Base-by-base conservation (phyloP, 2,888 invertebrate genomes). In the Drosophila borborema region DNA sequence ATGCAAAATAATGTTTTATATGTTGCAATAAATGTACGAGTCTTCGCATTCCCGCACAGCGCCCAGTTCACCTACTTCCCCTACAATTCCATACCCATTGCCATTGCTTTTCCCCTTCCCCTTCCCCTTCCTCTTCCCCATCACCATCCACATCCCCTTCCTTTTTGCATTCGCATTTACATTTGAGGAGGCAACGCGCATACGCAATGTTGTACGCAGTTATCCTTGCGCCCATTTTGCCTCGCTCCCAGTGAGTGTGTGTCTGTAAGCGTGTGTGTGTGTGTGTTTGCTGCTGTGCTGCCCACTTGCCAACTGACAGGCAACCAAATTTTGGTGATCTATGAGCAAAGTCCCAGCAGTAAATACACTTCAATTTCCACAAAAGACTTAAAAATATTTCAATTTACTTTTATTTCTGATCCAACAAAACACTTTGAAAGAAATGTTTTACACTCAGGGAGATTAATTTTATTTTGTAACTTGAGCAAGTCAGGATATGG, bases 11-110 rank as follows among this genome's bases (percentile, higher is more conserved):
- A 86, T 86, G 87, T 89, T 86, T 86, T 86, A 77, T 77, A 89
- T 86, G 89, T 86, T 84, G 89, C 86, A 86, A 86, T 89, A 86
- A 86, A 89, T 86, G 89, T 86, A 82, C 81, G 86, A 81, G 58
- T 63, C 67, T 58, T 64, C 43, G 34, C 53, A 49, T 51, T 41
- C 63, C 82, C 40, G 2, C 59, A 54, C 36, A 4, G 55, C 40
- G 14, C 49, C 6, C 54, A 40, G 9, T 10, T 28, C 41, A 3
- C 55, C 69, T 49, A 66, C 51, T 63, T 46, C 59, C 65, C 61
- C 66, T 43, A 49, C 65, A 40, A 48, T 34, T 53, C 43, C 38
- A n/a, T 20, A 74, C 59, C 43, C 38, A 9, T 46, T 36, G 36
- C 34, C 14, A 23, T 28, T 16, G 34, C 16, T 4, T 7, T 34